Conservation (phyloP, 1,140 invertebrate species). For the Steinernema feltiae region DNA sequence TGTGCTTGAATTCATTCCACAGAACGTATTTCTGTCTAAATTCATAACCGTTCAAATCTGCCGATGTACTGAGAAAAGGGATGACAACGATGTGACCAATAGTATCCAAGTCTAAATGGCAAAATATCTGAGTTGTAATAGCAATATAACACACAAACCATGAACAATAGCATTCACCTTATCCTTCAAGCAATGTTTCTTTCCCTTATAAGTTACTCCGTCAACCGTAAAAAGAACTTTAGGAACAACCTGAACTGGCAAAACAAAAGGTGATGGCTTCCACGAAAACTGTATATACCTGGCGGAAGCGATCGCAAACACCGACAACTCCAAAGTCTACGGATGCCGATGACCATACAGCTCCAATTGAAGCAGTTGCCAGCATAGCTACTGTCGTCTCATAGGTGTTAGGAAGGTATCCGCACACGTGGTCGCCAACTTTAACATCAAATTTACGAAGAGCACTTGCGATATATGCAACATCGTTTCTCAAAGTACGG, state of each 20-base stretch:
- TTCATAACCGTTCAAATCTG: conserved; percentile 56
- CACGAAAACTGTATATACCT: conserved; percentile 47
- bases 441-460: conserved; percentile 58
- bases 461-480: conserved; percentile 59
- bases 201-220: conserved; percentile 64
- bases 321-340: conserved; percentile 64
- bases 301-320: conserved; percentile 48
- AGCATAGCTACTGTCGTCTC: conserved; percentile 63
- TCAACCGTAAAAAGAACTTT: conserved; percentile 63
- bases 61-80: conserved; percentile 57
- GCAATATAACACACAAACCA: conserved; percentile 34
- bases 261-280: conserved; percentile 60
- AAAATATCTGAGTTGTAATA: neutral
- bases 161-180: conserved; percentile 62
- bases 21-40: conserved; percentile 24
- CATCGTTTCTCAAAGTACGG: conserved; percentile 58
- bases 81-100: conserved; percentile 62
- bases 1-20: conserved; percentile 21
- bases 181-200: conserved; percentile 61
- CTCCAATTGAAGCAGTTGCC: conserved; percentile 63
- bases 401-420: conserved; percentile 61
- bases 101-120: conserved; percentile 58
- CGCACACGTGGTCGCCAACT: conserved; percentile 61
- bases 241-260: conserved; percentile 63
- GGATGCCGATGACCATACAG: conserved; percentile 64